phyloP scores from a whole-genome alignment of 30 jellyfish, hydroid and myxozoan genomes.

The Cassiopea andromeda region DNA sequence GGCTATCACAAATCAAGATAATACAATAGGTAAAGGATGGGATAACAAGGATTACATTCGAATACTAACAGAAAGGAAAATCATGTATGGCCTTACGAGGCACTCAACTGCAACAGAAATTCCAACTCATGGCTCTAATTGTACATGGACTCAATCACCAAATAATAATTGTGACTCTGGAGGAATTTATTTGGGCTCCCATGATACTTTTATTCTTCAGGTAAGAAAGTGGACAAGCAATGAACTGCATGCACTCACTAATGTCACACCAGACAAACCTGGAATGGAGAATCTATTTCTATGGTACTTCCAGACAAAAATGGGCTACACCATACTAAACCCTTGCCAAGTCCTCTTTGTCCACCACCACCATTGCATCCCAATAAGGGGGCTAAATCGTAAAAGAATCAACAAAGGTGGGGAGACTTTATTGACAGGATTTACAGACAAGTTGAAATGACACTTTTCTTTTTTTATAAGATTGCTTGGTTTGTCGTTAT shows the following conservation, averaged over 20 bases:
- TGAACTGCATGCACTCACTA: slow-evolving; percentile 4
- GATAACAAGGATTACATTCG: neutral
- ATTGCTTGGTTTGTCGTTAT: too few species aligned
- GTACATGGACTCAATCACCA: neutral
- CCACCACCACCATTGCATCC: slow-evolving; percentile 83
- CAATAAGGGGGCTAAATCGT: slow-evolving; percentile 39
- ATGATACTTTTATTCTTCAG: slow-evolving; percentile 68
- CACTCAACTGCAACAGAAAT: slow-evolving; percentile 9
- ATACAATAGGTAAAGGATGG: slow-evolving; percentile 41
- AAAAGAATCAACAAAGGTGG: neutral
- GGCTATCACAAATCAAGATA: slow-evolving; percentile 41
- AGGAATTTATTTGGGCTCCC: slow-evolving; percentile 65
- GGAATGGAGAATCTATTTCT: slow-evolving; percentile 70
- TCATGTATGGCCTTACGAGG: slow-evolving; percentile 49
- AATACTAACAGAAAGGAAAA: neutral
- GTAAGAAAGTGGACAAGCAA: slow-evolving; percentile 12
- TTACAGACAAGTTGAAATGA: slow-evolving; percentile 7
- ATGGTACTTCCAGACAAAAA: slow-evolving; percentile 47
- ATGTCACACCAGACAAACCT: slow-evolving; percentile 46
- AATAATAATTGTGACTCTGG: slow-evolving; percentile 45
- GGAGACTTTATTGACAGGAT: neutral
- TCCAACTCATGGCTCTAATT: neutral
- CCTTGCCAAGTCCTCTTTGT: slow-evolving; percentile 69
- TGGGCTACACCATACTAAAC: slow-evolving; percentile 57
- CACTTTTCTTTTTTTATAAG: too few species aligned